Percentiles rank a stretch among this genome's conserved stretches.
Evolutionary conservation across 2,113 vertebrate genomes (phyloP).

Genomic region (Xenopus laevis): DNA sequence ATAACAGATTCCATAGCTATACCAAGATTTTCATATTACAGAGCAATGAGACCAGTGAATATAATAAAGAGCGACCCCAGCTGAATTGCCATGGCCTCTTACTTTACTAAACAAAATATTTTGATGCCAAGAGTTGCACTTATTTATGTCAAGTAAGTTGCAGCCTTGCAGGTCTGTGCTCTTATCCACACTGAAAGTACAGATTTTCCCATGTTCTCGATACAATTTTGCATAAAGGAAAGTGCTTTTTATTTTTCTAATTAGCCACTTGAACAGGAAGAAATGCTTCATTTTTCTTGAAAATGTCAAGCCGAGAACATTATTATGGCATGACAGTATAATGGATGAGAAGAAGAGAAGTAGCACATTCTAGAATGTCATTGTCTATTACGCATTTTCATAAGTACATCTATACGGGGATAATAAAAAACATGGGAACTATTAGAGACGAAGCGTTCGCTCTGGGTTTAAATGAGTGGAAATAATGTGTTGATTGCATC

Average conservation of each 20-base stretch:
- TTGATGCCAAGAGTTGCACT: no score
- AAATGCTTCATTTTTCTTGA: conserved; percentile 32
- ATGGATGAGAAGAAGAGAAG: conserved; percentile 11
- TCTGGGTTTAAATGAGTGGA: background rate
- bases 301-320: conserved; percentile 32
- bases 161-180: no score
- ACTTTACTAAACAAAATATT: no score
- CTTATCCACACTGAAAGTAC: no score
- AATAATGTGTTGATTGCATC: background rate
- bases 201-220: background rate
- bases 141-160: no score
- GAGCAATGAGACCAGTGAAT: no score
- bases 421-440: background rate
- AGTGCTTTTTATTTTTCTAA: conserved; percentile 8
- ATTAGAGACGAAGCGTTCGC: background rate
- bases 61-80: no score
- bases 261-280: conserved; percentile 11
- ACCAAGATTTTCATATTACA: no score
- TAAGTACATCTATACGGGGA: conserved; percentile 7
- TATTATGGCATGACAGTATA: conserved; percentile 30
- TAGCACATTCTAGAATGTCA: background rate
- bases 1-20: no score
- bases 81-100: no score
- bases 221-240: background rate
- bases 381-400: conserved; percentile 21